Evolutionary conservation across 1,140 invertebrate genomes (phyloP).

Genomic region (Bombus pascuorum): DNA sequence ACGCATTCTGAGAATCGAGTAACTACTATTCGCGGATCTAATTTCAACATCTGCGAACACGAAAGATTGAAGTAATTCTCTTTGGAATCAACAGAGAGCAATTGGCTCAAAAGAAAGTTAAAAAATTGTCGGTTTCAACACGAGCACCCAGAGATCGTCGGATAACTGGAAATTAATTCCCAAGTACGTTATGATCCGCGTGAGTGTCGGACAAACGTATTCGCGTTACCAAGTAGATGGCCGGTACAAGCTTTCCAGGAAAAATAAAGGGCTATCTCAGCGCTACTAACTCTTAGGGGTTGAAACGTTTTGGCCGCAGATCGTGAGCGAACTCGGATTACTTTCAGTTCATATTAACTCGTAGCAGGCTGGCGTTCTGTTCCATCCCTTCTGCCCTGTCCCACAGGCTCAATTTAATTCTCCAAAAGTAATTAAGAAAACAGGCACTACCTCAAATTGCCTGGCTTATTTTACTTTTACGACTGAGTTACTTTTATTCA

Average conservation of each 20-base stretch:
- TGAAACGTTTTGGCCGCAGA: slow-evolving; percentile 22
- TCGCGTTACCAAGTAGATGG: not conserved
- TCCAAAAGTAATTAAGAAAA: slow-evolving; percentile 47
- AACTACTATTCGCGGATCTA: too few relatives aligned
- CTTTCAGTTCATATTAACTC: slow-evolving; percentile 49
- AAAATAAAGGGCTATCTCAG: slow-evolving; percentile 35
- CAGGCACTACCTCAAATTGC: slow-evolving; percentile 39
- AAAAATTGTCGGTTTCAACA: too few relatives aligned
- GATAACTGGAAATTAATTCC: not conserved
- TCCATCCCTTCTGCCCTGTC: not conserved
- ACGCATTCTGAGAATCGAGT: too few relatives aligned
- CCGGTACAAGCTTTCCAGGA: not conserved
- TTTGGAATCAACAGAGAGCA: too few relatives aligned
- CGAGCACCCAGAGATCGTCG: not conserved
- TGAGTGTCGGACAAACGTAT: not conserved
- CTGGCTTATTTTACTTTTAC: slow-evolving; percentile 18
- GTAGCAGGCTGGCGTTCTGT: not conserved
- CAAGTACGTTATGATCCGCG: not conserved
- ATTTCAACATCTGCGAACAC: too few relatives aligned
- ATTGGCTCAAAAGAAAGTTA: not conserved
- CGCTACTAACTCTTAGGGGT: slow-evolving; percentile 24
- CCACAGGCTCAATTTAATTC: slow-evolving; percentile 41
- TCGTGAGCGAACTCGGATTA: slow-evolving; percentile 38
- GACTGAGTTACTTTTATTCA: not conserved
- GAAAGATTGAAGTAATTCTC: too few relatives aligned